Evolutionary conservation across 2,797 vertebrate species (phyloP), one percentile per base, ranked within the genome.

Genomic region (Galaxias olidus): DNA sequence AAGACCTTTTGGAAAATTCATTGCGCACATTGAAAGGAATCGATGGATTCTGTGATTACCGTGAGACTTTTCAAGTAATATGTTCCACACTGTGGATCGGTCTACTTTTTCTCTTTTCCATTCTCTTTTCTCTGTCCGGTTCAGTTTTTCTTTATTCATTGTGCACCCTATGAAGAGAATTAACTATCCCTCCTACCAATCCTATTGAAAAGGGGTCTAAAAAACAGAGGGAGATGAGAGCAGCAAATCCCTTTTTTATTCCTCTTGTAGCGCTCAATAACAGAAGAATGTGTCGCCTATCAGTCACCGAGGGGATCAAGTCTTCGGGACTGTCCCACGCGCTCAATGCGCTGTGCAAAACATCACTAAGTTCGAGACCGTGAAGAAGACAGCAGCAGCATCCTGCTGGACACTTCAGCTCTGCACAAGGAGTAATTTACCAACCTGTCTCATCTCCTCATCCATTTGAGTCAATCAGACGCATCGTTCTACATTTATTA

Each of bases 181-280:
- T 93, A 93, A 92, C 89, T 92, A 92, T 93, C 91, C 92, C 88
- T 92, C 90, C 91, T 90, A 92, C 90, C 86, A 92, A 88, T 89
- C 88, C 89, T 81, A 90, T 91, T 92, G 89, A 92, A 90, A 89
- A 82, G 74, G 84, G 80, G 79, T 85, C 82, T 73, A 73, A 89
- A 88, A 92, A 87, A 91, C 88, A 89, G 89, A 92, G 89, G 88
- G 91, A 93, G 92, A 92, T 93, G 93, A 93, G 92, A 93, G 93
- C 92, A 90, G 92, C 92, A 94, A 93, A 94, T 93, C 92, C 92
- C 92, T 90, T 93, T 93, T 93, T 93, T 92, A 93, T 93, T 92
- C 92, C 89, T 88, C 87, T 92, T 90, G 92, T 93, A 92, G 91
- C 86, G 91, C 91, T 93, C 92, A 94, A 93, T 94, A 93, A 93